These are phyloP conservation scores for Pelochelys cantorii DNA, from an alignment of 2,797 vertebrate genomes.

Conservation along the genomic window DNA sequence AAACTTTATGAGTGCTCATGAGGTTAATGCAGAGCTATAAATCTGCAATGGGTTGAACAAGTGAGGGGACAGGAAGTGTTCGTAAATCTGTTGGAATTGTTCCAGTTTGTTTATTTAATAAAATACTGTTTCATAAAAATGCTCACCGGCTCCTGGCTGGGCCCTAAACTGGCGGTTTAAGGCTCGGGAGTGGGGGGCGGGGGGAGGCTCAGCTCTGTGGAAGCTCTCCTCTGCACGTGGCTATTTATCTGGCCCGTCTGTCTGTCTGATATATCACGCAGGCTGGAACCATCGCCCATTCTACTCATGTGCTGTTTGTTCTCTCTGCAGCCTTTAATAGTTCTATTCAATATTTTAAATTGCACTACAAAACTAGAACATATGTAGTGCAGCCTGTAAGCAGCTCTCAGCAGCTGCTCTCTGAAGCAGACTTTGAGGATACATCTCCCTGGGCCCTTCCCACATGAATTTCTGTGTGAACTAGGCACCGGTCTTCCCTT, in stretches of 20 bases:
- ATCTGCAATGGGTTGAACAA: constrained; percentile 66
- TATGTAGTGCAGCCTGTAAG: background rate
- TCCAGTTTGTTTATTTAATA: constrained; percentile 77
- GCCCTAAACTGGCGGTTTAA: rapidly evolving
- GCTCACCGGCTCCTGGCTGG: rapidly evolving
- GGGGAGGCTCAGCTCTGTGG: background rate
- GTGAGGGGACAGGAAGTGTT: constrained; percentile 68
- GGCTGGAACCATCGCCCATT: rapidly evolving
- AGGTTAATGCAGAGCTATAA: constrained; percentile 79
- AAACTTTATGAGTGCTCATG: constrained; percentile 69
- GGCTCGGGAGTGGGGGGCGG: rapidly evolving
- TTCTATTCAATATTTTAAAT: rapidly evolving
- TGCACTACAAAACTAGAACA: background rate
- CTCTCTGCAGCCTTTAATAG: background rate
- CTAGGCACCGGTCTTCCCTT: background rate
- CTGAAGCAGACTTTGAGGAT: background rate
- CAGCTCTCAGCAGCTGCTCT: background rate
- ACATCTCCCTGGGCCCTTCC: background rate
- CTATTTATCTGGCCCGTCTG: rapidly evolving
- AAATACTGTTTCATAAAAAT: constrained; percentile 48
- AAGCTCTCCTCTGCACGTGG: background rate
- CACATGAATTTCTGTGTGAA: background rate
- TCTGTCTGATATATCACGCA: rapidly evolving
- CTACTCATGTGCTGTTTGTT: rapidly evolving
- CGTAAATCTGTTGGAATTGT: constrained; percentile 72